A percentile compares a stretch with the other conserved stretches of the same genome.
Evolutionary conservation across 2,797 vertebrate genomes (phyloP).

Genomic region (Cheirogaleus major): DNA sequence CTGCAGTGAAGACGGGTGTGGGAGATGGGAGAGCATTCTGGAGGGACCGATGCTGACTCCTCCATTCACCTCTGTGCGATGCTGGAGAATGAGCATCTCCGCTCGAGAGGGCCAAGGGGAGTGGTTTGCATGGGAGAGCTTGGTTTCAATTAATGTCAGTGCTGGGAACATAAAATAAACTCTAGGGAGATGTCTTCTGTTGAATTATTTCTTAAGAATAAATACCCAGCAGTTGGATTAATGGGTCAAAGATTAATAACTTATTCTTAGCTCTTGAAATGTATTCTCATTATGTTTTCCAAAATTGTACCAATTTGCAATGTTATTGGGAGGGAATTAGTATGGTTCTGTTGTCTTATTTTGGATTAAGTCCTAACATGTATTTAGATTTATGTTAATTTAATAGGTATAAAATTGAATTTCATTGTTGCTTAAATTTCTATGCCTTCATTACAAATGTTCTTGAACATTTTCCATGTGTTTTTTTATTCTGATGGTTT

Average conservation of each 20-base stretch:
- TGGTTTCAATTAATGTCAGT: neutral
- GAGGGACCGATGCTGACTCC: neutral
- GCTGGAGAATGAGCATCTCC: neutral
- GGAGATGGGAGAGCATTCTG: fast-evolving
- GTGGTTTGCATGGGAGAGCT: neutral
- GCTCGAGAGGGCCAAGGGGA: neutral
- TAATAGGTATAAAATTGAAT: conserved; percentile 69
- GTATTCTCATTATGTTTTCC: conserved; percentile 35
- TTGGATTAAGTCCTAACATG: conserved; percentile 44
- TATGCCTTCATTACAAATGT: conserved; percentile 39
- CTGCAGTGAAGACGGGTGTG: neutral
- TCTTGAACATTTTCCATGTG: conserved; percentile 55
- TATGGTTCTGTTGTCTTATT: conserved; percentile 4
- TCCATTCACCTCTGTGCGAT: neutral
- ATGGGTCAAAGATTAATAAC: conserved; percentile 53
- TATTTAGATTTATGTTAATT: conserved; percentile 72
- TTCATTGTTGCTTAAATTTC: conserved; percentile 51
- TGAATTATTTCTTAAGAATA: conserved; percentile 45
- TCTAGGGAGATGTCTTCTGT: neutral
- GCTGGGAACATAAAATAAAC: neutral
- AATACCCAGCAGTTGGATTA: conserved; percentile 10
- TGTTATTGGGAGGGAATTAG: conserved; percentile 27
- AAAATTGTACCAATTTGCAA: conserved; percentile 11
- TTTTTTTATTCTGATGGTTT: conserved; percentile 53
- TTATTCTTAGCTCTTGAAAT: conserved; percentile 48